phyloP scores from a whole-genome alignment of 2,888 invertebrate species.

The Luperina testacea region DNA sequence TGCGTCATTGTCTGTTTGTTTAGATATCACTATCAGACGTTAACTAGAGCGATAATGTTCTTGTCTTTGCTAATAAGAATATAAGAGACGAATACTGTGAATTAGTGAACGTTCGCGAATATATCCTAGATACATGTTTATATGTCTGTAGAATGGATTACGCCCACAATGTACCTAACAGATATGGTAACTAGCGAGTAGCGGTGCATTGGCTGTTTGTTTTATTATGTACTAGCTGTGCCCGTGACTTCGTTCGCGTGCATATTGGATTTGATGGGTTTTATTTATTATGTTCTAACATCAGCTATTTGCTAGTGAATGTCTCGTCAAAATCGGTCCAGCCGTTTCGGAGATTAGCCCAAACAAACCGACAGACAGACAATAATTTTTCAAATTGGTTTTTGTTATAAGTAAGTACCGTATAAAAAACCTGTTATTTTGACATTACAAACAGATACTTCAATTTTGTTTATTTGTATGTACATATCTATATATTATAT shows the following conservation, averaged over 20 bases:
- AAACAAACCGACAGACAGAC: no score
- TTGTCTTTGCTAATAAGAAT: constrained; percentile 46
- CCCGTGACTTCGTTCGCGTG: neutral
- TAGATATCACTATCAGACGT: constrained; percentile 47
- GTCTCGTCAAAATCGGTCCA: no score
- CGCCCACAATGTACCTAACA: constrained; percentile 51
- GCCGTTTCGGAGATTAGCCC: no score
- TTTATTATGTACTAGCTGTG: constrained; percentile 2
- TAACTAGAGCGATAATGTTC: constrained; percentile 55
- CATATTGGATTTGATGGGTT: neutral
- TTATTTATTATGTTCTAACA: neutral
- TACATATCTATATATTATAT: no score
- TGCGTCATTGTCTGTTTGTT: constrained; percentile 55
- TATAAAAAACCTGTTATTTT: no score
- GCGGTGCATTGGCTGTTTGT: constrained; percentile 32
- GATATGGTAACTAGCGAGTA: constrained; percentile 19
- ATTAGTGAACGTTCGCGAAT: constrained; percentile 18
- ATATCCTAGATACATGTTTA: constrained; percentile 10
- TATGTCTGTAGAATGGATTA: constrained; percentile 34
- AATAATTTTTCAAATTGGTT: no score
- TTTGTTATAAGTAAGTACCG: no score
- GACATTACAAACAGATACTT: no score
- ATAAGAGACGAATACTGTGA: constrained; percentile 18
- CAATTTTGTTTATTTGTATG: no score
- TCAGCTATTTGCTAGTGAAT: neutral